These are phyloP conservation scores for Meiosimyza platycephala DNA, from an alignment of 2,888 invertebrate genomes.

Conservation along the genomic window DNA sequence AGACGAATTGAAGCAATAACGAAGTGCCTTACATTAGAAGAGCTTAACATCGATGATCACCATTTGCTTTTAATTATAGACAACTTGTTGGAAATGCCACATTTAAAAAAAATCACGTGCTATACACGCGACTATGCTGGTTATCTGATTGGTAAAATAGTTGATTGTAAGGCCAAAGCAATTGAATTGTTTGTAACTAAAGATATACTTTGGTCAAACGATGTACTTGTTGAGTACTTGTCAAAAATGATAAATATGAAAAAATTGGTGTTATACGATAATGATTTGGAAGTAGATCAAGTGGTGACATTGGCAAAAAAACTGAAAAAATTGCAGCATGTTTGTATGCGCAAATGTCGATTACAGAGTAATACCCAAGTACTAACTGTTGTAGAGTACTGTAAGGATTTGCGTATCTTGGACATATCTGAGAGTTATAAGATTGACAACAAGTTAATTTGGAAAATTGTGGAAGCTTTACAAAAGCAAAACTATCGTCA, in stretches of 20 bases:
- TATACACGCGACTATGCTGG: slow-evolving; percentile 43
- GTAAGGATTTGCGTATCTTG: slow-evolving; percentile 20
- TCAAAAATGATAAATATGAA: slow-evolving; percentile 41
- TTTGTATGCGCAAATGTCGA: slow-evolving; percentile 43
- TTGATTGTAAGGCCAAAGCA: background rate
- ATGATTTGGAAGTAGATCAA: slow-evolving; percentile 44
- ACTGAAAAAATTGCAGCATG: slow-evolving; percentile 45
- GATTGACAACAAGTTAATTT: slow-evolving; percentile 11
- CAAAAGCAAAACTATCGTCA: slow-evolving; percentile 4
- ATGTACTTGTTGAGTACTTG: slow-evolving; percentile 19
- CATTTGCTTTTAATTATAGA: slow-evolving; percentile 39
- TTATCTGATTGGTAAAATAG: slow-evolving; percentile 36
- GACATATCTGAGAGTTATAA: slow-evolving; percentile 16
- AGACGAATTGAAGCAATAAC: slow-evolving; percentile 32
- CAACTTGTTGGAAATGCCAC: slow-evolving; percentile 41
- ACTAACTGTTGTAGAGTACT: slow-evolving; percentile 16
- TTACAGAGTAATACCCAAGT: slow-evolving; percentile 13
- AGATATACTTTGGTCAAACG: slow-evolving; percentile 44
- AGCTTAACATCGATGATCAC: slow-evolving; percentile 48
- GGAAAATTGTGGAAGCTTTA: background rate
- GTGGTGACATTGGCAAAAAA: slow-evolving; percentile 40
- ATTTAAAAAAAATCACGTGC: slow-evolving; percentile 40
- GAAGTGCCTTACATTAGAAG: slow-evolving; percentile 44
- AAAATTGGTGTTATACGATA: slow-evolving; percentile 41
- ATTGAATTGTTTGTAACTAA: slow-evolving; percentile 45